These are phyloP conservation scores for fruit fly (Drosophila melanogaster) DNA, from an alignment of 1,140 invertebrate species.

Conservation along the genomic window Release_6_plus_ISO1_MT NT_033779.5:1324501-1325000, in stretches of 20 bases:
- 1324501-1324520: too few species aligned
- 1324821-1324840: conserved; percentile 10
- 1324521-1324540: too few species aligned
- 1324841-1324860: conserved; percentile 50
- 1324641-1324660: conserved; percentile 1
- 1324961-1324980: conserved; percentile 22
- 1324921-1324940: conserved; percentile 74
- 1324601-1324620: conserved; percentile 5
- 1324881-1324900: conserved; percentile 80
- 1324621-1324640: conserved; percentile 24
- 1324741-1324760: conserved; percentile 65
- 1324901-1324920: conserved; percentile 72
- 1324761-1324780: conserved; percentile 28
- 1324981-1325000: too few species aligned
- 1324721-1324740: conserved; percentile 79
- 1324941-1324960: conserved; percentile 82
- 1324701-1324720: conserved; percentile 35
- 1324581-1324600: not conserved
- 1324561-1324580: too few species aligned
- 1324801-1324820: conserved; percentile 52
- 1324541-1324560: too few species aligned
- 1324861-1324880: conserved; percentile 44
- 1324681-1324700: conserved; percentile 75
- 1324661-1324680: conserved; percentile 51
- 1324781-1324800: conserved; percentile 74